Conservation (phyloP, 2,888 invertebrate genomes). For the Celastrina argiolus region DNA sequence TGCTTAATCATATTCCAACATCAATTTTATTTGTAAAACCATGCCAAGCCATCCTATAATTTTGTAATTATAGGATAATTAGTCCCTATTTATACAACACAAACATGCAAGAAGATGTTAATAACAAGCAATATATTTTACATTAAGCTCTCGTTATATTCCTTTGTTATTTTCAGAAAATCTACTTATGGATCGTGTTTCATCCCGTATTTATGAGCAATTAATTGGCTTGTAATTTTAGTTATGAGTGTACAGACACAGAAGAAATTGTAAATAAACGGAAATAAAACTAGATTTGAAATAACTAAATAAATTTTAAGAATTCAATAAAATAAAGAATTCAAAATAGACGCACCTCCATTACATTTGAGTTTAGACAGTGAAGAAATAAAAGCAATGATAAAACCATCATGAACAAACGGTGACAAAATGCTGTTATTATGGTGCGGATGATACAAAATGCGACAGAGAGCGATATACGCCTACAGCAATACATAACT, state of each 20-base stretch:
- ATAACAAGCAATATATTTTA: neutral
- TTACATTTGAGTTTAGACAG: no score
- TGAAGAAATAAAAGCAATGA: neutral
- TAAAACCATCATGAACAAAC: neutral
- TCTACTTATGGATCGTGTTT: neutral
- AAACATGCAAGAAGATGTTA: neutral
- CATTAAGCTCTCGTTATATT: neutral
- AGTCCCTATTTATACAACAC: neutral
- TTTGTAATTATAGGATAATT: neutral
- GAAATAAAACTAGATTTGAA: neutral
- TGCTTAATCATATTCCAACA: neutral
- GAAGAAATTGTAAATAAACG: neutral
- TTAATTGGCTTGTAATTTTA: neutral
- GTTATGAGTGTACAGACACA: neutral
- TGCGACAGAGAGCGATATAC: neutral
- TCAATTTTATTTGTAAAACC: neutral
- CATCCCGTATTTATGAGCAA: neutral
- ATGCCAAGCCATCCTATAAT: neutral
- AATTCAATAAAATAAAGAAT: no score
- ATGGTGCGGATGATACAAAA: neutral
- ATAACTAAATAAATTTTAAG: no score
- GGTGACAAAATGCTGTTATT: neutral
- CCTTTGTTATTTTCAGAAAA: neutral
- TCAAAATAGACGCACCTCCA: no score
- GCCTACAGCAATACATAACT: neutral